Base-by-base conservation (phyloP, 2,888 invertebrate species). In the Augiades crinisus region DNA sequence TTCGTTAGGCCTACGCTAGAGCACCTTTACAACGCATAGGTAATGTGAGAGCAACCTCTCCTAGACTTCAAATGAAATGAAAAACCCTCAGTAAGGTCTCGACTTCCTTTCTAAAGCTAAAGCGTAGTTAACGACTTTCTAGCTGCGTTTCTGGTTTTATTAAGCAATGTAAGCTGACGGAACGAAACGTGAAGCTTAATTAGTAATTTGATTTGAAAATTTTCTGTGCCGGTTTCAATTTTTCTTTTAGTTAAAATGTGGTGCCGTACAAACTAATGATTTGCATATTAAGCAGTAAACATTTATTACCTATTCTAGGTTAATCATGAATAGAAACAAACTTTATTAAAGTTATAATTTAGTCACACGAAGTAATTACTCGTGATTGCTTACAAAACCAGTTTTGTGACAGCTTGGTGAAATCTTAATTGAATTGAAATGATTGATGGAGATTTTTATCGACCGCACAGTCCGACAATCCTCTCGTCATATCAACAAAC, bases 131-230 rank as follows among this genome's bases (percentile, higher is more conserved):
- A 81, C 71, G 70, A 78, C 74, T 78, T 78, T 75, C 71, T 63
- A 68, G 70, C 65, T 72, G 67, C 72, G 63, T 74, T 78, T 67
- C 71, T 66, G 67, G 71, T 68, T 77, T 76, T 81, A 76, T 77
- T 76, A 76, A 73, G 74, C 72, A 78, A 80, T 81, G 79, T 81
- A 82, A 82, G 72, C 67, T 62, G 64, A 74, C 71, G 69, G 67
- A 68, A 61, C 63, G 65, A 71, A 68, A 67, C 67, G 73, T 78
- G 78, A 79, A 75, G 81, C 70, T 76, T 79, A 80, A 83, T 84
- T 82, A 83, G 73, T 72, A 72, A 69, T 75, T 77, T 71, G 74
- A 79, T 81, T 79, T 73, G 64, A 71, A 70, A 68, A 71, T 78
- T 76, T 67, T 70, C 46, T 67, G 61, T 61, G 65, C 64, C 54